These are phyloP conservation scores for Seira musarum DNA, from an alignment of 2,888 invertebrate species.

Conservation along the genomic window DNA sequence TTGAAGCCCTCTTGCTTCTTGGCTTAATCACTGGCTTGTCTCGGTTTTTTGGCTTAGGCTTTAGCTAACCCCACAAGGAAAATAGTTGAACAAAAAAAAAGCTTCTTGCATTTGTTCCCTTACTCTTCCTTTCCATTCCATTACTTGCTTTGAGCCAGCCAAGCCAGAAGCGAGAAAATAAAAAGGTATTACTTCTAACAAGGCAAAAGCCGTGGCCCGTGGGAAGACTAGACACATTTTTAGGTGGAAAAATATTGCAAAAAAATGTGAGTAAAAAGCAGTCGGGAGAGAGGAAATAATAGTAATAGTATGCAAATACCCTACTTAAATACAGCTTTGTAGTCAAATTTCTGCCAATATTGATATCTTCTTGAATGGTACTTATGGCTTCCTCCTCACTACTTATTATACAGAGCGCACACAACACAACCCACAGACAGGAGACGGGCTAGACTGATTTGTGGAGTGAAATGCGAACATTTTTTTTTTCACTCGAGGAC, in stretches of 20 bases:
- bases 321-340: constrained; percentile 1
- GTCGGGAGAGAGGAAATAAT: too few relatives aligned
- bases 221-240: not conserved
- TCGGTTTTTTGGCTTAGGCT: too few relatives aligned
- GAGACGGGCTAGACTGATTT: not conserved
- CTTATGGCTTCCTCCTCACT: not conserved
- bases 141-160: not conserved
- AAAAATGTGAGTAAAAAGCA: not conserved
- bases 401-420: too few relatives aligned
- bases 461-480: not conserved
- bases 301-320: not conserved
- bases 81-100: not conserved
- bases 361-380: not conserved
- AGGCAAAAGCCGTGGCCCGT: not conserved
- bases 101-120: too few relatives aligned
- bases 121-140: constrained; percentile 1
- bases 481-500: not conserved
- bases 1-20: too few relatives aligned
- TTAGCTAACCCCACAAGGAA: not conserved
- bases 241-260: not conserved
- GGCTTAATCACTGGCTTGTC: too few relatives aligned
- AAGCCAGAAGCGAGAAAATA: not conserved
- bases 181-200: not conserved
- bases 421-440: not conserved
- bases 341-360: constrained; percentile 6